Base-by-base conservation (phyloP, 2,113 vertebrate species). In the Raphicerus campestris region DNA sequence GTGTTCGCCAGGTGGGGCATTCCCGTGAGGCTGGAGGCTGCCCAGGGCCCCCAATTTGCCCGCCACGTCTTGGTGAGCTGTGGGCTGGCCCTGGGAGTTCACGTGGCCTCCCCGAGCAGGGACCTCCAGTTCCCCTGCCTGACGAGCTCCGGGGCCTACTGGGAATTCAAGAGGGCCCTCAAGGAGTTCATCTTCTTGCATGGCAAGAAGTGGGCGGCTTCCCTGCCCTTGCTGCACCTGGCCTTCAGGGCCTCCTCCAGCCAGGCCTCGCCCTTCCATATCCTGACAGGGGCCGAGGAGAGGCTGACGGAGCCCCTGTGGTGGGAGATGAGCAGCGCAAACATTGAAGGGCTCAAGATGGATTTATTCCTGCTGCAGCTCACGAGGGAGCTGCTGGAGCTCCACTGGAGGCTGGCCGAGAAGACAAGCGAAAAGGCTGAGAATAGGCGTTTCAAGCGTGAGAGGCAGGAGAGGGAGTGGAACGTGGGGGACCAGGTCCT, bases 131-230 rank as follows among this genome's bases (percentile, higher is more conserved):
- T 98, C 49, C 90, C 97, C 15, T 96, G 97, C 83, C 88, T 97
- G 86, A 85, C n/a, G 0, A 97, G 92, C 82, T 97, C 97, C 0
- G 97, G 39, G 2, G 91, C 95, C 93, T 97, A 97, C 91, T 97
- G 97, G 97, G 98, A 97, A 24, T 98, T 98, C 94, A 98, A 98
- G 91, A 91, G 94, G 84, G 96, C 96, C 53, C 94, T 98, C 56
- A 97, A 96, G 88, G 96, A 98, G 90, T 98, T 98, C 88, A 97
- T 98, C 66, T 97, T 97, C 63, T 58, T 98, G 30, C 87, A 98
- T 0, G 97, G 98, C 77, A 97, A 89, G 87, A 97, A 88, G 82
- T 97, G 98, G 97, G 97, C 93, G 0, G 53, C 96, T 11, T 96
- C 95, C 42, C 88, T 98, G 89, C 98, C 97, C 42, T 47, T 98